Percentiles rank a stretch among this genome's conserved stretches.
Conservation (phyloP, 2,888 invertebrate species). For the Chirona hameri region DNA sequence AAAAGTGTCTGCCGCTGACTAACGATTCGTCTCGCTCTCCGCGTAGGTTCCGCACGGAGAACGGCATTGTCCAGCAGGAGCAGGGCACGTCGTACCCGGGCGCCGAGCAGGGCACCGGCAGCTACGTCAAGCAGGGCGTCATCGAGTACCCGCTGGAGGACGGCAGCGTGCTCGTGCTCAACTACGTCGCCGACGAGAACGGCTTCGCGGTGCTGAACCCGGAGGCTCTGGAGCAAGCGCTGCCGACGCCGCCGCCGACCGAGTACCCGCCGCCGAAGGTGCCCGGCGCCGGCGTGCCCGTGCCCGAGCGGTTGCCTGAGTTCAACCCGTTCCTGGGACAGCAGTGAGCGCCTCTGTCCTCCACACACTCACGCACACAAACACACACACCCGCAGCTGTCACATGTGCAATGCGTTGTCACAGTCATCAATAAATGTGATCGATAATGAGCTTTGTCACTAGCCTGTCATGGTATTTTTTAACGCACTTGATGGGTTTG, state of each 20-base stretch:
- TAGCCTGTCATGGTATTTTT: no score
- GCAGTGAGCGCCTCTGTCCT: not conserved
- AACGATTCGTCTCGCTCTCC: not conserved
- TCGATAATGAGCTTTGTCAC: no score
- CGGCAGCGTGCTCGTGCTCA: not conserved
- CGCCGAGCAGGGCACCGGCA: not conserved
- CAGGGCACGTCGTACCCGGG: not conserved
- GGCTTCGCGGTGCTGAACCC: constrained; percentile 6
- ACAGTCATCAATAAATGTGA: no score
- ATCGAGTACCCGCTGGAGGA: not conserved
- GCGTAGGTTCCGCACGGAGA: constrained; percentile 10
- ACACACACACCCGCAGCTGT: no score
- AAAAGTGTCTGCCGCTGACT: no score
- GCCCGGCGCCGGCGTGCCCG: constrained; percentile 2
- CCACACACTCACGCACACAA: not conserved
- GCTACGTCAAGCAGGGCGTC: constrained; percentile 5
- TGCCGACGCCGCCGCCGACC: constrained; percentile 22
- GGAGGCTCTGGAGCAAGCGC: not conserved
- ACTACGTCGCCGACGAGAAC: constrained; percentile 8
- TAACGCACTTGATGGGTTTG: no score
- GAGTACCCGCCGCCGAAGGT: constrained; percentile 1
- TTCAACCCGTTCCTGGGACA: not conserved
- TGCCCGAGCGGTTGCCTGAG: not conserved
- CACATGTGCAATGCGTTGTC: no score
- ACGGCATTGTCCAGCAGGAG: not conserved